Base-by-base conservation (phyloP, 2,113 vertebrate species). In the Silurus asotus region DNA sequence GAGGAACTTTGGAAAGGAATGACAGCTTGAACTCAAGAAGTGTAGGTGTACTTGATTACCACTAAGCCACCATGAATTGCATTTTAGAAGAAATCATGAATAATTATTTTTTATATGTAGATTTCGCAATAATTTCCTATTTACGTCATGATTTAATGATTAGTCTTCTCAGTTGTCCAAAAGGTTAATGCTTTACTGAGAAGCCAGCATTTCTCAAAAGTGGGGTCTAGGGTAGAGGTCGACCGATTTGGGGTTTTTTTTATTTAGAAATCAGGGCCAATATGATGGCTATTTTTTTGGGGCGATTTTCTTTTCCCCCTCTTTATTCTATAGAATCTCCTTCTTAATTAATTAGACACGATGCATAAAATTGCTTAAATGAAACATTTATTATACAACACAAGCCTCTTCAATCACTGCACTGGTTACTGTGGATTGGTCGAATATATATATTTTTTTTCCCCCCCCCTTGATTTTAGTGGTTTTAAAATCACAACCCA, bases 1-100 rank as follows among this genome's bases (percentile, higher is more conserved):
- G 94, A 4, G 86, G 72, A 87, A 58, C 84, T 49, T 89, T 93
- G 53, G 94, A 95, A 79, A 92, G 88, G 86, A 91, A 88, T 0
- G 93, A 93, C 25, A 62, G 90, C 84, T 81, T 87, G 0, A 89
- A 91, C 83, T 83, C 88, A 0, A 53, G 90, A 88, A 95, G 92
- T 82, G 90, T 94, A 91, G 76, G 93, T 88, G 14, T 0, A 37
- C n/a, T 13, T 9, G 20, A n/a, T 67, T 58, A 58, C 56, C 11
- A 37, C n/a, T 1, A 10, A 65, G 10, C 19, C 37, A 19, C 20
- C 17, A n/a, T 8, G n/a, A 19, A 8, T 11, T 78, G 78, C 14
- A 56, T 17, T 56, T 5, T 56, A 77, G 53, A 56, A 28, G 6
- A 77, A 56, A 25, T 17, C 51, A 28, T 37, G 37, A 37, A 37